Evolutionary conservation across 2,113 vertebrate species (phyloP).

Genomic region (Rhipidura dahli): DNA sequence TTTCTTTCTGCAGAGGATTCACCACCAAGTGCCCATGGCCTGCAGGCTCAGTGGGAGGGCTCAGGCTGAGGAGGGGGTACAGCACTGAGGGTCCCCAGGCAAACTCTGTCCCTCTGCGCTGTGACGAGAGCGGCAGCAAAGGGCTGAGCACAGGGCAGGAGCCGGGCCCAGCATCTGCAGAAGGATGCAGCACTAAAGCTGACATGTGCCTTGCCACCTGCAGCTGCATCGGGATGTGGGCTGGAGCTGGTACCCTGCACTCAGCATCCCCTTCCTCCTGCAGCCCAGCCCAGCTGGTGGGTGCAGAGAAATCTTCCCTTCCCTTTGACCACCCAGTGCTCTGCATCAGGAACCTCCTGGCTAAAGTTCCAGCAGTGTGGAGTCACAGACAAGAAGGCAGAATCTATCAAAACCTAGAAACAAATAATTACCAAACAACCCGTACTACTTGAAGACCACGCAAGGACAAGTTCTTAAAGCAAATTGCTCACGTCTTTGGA

Average conservation of each 20-base stretch:
- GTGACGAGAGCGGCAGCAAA: too few relatives aligned
- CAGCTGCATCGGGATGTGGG: neutral
- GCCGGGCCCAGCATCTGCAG: fast-evolving
- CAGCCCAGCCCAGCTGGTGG: neutral
- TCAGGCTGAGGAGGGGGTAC: fast-evolving
- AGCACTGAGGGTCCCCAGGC: fast-evolving
- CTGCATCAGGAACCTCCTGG: neutral
- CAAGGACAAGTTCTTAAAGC: slow-evolving; percentile 2
- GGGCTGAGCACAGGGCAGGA: neutral
- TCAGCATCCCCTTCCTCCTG: fast-evolving
- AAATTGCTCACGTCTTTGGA: neutral
- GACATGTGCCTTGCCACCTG: fast-evolving
- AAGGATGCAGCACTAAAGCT: neutral
- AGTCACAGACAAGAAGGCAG: neutral
- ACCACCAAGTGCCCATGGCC: fast-evolving
- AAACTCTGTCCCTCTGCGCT: fast-evolving
- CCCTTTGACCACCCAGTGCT: fast-evolving
- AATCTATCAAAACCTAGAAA: neutral
- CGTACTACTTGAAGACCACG: neutral
- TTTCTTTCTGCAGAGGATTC: neutral
- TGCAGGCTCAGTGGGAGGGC: fast-evolving
- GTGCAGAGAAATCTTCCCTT: neutral
- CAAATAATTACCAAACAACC: neutral
- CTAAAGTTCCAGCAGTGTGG: neutral
- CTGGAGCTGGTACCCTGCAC: fast-evolving